phyloP scores from a whole-genome alignment of 2,888 invertebrate genomes.

The Crioceris asparagi region DNA sequence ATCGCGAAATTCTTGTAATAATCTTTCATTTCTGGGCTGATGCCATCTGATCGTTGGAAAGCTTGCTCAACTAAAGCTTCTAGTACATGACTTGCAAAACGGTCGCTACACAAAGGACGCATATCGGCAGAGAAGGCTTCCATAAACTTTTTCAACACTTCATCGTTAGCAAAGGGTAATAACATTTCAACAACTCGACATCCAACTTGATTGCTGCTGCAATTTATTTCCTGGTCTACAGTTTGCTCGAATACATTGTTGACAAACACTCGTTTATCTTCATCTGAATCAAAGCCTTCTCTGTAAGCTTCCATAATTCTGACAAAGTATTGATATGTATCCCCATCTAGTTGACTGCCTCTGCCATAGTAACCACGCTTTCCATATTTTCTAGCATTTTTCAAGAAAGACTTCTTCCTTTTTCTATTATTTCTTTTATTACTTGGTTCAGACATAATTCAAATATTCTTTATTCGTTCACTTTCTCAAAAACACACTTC shows the following conservation, averaged over 20 bases:
- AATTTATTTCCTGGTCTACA: constrained; percentile 56
- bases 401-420: constrained; percentile 54
- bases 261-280: constrained; percentile 60
- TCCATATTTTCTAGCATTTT: constrained; percentile 66
- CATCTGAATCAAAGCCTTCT: constrained; percentile 53
- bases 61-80: constrained; percentile 55
- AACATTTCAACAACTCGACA: constrained; percentile 68
- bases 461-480: no score
- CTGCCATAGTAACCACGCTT: constrained; percentile 63
- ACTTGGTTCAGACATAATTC: constrained; percentile 14
- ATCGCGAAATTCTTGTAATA: constrained; percentile 54
- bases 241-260: constrained; percentile 68
- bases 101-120: constrained; percentile 60
- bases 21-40: constrained; percentile 27
- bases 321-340: constrained; percentile 67
- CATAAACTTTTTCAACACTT: constrained; percentile 52
- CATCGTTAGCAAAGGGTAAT: constrained; percentile 54
- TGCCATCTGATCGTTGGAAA: constrained; percentile 39
- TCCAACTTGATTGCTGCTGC: constrained; percentile 70
- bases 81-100: constrained; percentile 69
- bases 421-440: constrained; percentile 39
- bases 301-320: constrained; percentile 61
- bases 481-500: no score
- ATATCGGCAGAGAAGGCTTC: constrained; percentile 53
- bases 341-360: constrained; percentile 58